Evolutionary conservation across 2,797 vertebrate genomes (phyloP), one percentile per base, ranked within the genome.

Genomic region (Sus cebifrons): DNA sequence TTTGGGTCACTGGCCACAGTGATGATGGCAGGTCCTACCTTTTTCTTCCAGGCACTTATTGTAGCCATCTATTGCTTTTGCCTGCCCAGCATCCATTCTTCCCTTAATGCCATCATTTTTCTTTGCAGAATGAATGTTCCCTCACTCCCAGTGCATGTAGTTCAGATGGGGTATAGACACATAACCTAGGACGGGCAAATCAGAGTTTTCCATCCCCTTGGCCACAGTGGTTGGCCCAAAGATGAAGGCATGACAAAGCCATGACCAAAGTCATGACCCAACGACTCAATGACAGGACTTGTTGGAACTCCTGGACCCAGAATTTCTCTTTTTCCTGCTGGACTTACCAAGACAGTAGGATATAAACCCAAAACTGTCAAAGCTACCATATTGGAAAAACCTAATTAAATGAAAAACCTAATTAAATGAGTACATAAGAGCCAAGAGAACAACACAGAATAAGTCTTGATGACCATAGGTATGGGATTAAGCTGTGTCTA

Each of bases 251-350:
- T 32, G 32, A 32, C 32, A 32, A 32, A 32, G 32, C 58, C 73
- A 86, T 89, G 70, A 86, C 29, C 49, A 86, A 85, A 62, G 25
- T 17, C 70, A 78, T 56, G 16, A 68, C 49, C 17, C 44, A 58
- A 79, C 2, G 82, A 96, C 21, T 75, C 36, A 94, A 21, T 87
- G 86, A 18, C 44, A 87, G 64, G 25, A 74, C 54, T 74, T 67
- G 15, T 11, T 86, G 58, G 29, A 93, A 89, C 27, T 60, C 25
- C 14, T 94, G 52, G 32, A 68, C 44, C 60, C 27, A 89, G 64
- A 84, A 64, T 12, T 95, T 95, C 29, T 64, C 32, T 89, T 94
- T 95, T 89, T 85, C 60, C 60, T 91, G n/a, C 11, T 88, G 54
- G 56, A 90, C 77, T 97, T 88, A 68, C 54, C 29, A 82, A 75